Percentiles rank a stretch among this genome's conserved stretches.
phyloP scores from a whole-genome alignment of 2,113 vertebrate species.

The Coreoperca whiteheadi region DNA sequence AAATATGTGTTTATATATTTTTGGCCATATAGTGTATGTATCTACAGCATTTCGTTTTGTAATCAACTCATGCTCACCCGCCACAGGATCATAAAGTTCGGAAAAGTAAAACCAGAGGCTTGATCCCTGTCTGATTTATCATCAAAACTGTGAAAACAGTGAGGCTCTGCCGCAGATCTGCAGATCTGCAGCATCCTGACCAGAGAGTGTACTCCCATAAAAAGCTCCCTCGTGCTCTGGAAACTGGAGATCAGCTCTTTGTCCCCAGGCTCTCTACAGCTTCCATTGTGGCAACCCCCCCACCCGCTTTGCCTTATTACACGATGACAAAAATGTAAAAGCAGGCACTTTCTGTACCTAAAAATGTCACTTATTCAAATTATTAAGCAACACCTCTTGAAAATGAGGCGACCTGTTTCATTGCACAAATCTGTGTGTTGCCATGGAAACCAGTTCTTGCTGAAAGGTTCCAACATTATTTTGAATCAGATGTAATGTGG shows the following conservation, averaged over 20 bases:
- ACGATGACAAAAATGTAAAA: constrained; percentile 19
- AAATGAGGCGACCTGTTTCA: constrained; percentile 56
- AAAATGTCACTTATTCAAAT: constrained; percentile 62
- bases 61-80: neutral
- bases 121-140: constrained; percentile 13
- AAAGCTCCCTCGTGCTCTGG: constrained; percentile 28
- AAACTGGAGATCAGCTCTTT: constrained; percentile 45
- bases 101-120: constrained; percentile 5
- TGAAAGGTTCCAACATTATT: constrained; percentile 53
- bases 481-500: constrained; percentile 50
- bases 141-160: constrained; percentile 15
- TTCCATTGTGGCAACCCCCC: neutral
- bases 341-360: constrained; percentile 39
- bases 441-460: constrained; percentile 73
- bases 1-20: neutral
- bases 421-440: constrained; percentile 60
- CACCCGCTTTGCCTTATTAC: constrained; percentile 25
- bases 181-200: constrained; percentile 25
- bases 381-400: constrained; percentile 51
- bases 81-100: neutral
- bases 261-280: constrained; percentile 6
- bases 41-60: neutral
- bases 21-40: neutral
- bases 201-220: constrained; percentile 4
- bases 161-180: constrained; percentile 20